Conservation (phyloP, 2,113 vertebrate genomes). For the Genyomyrus donnyi region DNA sequence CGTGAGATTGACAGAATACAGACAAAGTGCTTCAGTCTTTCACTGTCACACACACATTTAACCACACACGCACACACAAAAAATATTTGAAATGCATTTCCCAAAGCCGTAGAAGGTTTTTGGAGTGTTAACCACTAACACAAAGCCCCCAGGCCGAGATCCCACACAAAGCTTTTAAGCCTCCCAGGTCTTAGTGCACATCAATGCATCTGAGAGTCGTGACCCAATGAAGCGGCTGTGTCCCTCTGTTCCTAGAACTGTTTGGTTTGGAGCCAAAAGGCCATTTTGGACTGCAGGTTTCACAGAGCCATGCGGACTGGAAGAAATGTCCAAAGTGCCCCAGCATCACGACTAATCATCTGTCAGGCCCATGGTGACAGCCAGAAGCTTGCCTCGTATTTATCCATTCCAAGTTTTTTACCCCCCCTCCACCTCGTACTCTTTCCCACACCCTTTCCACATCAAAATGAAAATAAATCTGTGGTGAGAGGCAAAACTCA, state of each 20-base stretch:
- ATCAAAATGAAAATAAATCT: slow-evolving; percentile 12
- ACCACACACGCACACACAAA: neutral
- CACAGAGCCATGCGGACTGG: neutral
- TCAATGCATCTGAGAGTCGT: neutral
- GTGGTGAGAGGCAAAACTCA: neutral
- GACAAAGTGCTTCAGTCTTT: neutral
- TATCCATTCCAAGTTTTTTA: neutral
- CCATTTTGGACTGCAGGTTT: neutral
- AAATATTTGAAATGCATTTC: neutral
- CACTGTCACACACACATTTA: neutral
- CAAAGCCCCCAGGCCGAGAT: slow-evolving; percentile 55
- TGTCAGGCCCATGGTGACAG: neutral
- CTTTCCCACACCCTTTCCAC: neutral
- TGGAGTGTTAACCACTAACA: slow-evolving; percentile 48
- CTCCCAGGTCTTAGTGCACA: slow-evolving; percentile 33
- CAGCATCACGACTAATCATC: neutral
- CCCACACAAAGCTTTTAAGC: slow-evolving; percentile 56
- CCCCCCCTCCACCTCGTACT: neutral
- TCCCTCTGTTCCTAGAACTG: neutral
- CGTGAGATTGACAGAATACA: neutral
- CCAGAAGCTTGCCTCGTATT: slow-evolving; percentile 10
- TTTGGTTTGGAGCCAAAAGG: neutral
- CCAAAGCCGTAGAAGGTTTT: slow-evolving; percentile 45
- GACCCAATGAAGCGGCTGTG: neutral
- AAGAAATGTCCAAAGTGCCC: neutral